Percentiles rank a stretch among this genome's conserved stretches.
Conservation (phyloP, 2,113 vertebrate genomes). For the Recurvirostra avosetta region DNA sequence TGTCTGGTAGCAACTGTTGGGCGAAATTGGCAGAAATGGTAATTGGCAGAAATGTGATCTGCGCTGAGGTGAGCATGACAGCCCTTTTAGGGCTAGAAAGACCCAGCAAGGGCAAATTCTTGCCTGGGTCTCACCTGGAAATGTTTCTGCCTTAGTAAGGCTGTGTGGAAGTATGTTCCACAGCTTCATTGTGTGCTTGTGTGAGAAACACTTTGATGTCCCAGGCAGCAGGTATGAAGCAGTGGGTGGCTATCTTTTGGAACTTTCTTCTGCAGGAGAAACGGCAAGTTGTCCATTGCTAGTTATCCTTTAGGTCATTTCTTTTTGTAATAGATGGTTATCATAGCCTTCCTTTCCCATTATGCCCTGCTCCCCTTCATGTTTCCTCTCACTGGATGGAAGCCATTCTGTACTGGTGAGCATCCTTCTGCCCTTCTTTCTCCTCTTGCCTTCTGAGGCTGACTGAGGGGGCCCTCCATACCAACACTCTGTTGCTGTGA, state of each 20-base stretch:
- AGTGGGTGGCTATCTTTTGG: background rate
- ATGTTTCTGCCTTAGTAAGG: background rate
- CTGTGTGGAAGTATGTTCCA: background rate
- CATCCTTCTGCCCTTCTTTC: background rate
- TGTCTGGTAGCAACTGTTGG: background rate
- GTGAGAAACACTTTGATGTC: background rate
- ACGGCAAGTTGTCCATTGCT: background rate
- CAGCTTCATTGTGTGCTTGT: background rate
- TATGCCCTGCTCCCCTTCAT: background rate
- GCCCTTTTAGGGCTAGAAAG: background rate
- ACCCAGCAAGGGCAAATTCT: background rate
- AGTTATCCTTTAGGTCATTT: background rate
- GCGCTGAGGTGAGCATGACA: background rate
- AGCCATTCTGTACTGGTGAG: background rate
- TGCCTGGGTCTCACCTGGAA: background rate
- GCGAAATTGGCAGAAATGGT: background rate
- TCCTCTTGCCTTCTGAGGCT: background rate
- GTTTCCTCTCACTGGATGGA: background rate
- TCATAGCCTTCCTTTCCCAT: background rate
- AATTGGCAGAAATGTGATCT: background rate
- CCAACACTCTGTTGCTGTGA: background rate
- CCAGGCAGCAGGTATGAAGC: background rate
- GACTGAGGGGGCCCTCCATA: background rate
- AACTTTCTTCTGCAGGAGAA: background rate
- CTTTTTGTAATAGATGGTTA: background rate